Evolutionary conservation across 2,888 invertebrate genomes (phyloP).

Genomic region (Leptopilina syphax): DNA sequence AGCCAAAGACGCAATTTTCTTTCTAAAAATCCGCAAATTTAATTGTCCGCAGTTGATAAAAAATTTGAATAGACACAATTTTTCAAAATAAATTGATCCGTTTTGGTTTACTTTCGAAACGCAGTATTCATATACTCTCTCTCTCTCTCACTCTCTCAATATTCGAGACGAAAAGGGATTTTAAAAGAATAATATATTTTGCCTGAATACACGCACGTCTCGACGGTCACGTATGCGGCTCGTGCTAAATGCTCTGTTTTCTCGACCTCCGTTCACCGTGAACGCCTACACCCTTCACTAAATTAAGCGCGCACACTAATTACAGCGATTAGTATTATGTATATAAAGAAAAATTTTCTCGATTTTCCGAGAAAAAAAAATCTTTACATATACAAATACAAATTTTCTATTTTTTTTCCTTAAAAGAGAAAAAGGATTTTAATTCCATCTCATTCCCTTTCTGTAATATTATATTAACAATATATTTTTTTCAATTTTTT

Average conservation of each 20-base stretch:
- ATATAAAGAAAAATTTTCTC: slow-evolving; percentile 14
- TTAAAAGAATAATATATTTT: slow-evolving; percentile 56
- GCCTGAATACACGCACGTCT: slow-evolving; percentile 58
- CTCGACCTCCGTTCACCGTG: slow-evolving; percentile 30
- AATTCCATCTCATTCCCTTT: neutral
- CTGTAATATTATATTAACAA: slow-evolving; percentile 62
- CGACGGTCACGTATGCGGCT: slow-evolving; percentile 66
- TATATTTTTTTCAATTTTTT: slow-evolving; percentile 61
- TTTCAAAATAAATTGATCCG: neutral
- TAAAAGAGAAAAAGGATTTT: neutral
- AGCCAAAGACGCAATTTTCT: neutral
- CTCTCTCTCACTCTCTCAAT: neutral
- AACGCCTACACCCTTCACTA: slow-evolving; percentile 38
- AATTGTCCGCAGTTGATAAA: too few species aligned
- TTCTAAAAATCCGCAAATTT: too few species aligned
- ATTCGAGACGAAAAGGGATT: slow-evolving; percentile 15
- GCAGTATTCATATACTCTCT: slow-evolving; percentile 2
- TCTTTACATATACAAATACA: too few species aligned
- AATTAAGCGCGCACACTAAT: slow-evolving; percentile 42
- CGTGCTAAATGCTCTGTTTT: slow-evolving; percentile 63
- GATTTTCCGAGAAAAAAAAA: neutral
- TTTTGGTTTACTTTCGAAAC: neutral
- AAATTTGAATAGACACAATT: too few species aligned
- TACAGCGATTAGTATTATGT: slow-evolving; percentile 31
- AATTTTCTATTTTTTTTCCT: neutral